Evolutionary conservation across 1,140 invertebrate genomes (phyloP), one percentile per base, ranked within the genome.

Genomic region (Bombus affinis): DNA sequence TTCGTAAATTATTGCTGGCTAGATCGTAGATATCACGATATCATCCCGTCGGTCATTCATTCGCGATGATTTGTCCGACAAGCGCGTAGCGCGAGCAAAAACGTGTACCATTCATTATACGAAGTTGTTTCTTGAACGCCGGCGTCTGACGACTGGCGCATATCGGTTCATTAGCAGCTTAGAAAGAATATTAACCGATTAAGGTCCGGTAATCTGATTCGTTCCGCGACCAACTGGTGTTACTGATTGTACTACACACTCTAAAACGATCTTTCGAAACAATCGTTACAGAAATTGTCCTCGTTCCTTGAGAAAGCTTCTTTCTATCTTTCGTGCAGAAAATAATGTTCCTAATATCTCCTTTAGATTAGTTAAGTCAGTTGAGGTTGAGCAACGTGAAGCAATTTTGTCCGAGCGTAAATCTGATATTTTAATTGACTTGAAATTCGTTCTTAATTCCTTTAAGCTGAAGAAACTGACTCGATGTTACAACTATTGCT

Each of bases 91-190:
- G 75, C 62, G 85, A 62, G 81, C 68, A 57, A 85, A 85, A 85
- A 83, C 66, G 74, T 74, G 53, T 57, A 59, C 78, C 87, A 73
- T 86, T 89, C 87, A 81, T 89, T 89, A 89, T 59, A 65, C 57
- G 4, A 39, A 22, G 68, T 42, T 72, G 75, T 79, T 84, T 47
- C 53, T 77, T 44, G 66, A 83, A 86, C 83, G 79, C 35, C 79
- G 66, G 44, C 72, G 87, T 88, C 78, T 89, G 89, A 89, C 68
- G 87, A 89, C 79, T 70, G 57, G 70, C 71, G 53, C 59, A 66
- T 89, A 82, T 80, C 65, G 79, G 87, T 82, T 89, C 87, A 86
- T 89, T 89, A 89, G 59, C 62, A 74, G 35, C 53, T n/a, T 28
- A 25, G 39, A 72, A 85, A 75, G 70, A 85, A 88, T 85, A 79